Base-by-base conservation (phyloP, 2,797 vertebrate genomes). In the Antennarius maculatus region DNA sequence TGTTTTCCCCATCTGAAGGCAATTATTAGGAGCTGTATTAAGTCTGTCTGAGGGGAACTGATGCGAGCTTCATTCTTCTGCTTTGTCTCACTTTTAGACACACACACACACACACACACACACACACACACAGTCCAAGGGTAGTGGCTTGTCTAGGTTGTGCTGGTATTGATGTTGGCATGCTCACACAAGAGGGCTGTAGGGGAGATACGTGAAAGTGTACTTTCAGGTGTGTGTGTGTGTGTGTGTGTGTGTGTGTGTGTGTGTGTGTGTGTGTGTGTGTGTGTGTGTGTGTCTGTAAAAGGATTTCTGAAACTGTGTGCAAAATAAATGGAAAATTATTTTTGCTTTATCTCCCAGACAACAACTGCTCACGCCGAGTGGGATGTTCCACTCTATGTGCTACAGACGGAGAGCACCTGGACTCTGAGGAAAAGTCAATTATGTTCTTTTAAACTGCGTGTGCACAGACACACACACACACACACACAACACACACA, bases 11-110 rank as follows among this genome's bases (percentile, higher is more conserved):
- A 84, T 92, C 91, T 85, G 82, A 79, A 85, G 83, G 88, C 87
- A 85, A 87, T 93, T 92, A 93, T 92, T 90, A 91, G 83, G 80
- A 81, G 81, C 83, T 87, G 79, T 83, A 91, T 91, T 91, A 92
- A 91, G 81, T 86, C 83, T 79, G 85, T 89, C 89, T 86, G 74
- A 69, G 58, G 90, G 85, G 90, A 89, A 92, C 91, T 91, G 85
- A 92, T 92, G 91, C 85, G 86, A 86, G 88, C 88, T 80, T 81
- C 73, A 83, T 92, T 92, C 91, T 89, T 92, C 85, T 89, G 85
- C 87, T 88, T 86, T 87, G 77, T 91, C 83, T 91, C 79, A 63
- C 82, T 89, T 85, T 41, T 48, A 70, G n/a, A n/a, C n/a, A 80
- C 63, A 78, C 64, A 67, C 58, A 75, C 64, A 66, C 71, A 63